Evolutionary conservation across 2,113 vertebrate species (phyloP).

Genomic region (Microtus richardsoni): DNA sequence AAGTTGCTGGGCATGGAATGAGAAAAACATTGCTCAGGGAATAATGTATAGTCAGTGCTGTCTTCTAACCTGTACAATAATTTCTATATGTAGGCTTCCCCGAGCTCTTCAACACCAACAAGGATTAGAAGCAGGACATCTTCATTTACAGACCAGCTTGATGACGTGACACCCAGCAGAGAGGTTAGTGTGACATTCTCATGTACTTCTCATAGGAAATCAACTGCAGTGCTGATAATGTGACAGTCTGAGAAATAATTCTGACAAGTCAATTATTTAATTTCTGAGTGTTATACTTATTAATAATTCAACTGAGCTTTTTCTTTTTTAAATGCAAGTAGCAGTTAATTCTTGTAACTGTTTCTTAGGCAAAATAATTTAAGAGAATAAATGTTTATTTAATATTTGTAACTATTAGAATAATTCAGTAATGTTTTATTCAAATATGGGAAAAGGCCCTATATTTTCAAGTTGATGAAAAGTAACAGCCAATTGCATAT

Average conservation of each 20-base stretch:
- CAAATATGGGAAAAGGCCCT: neutral
- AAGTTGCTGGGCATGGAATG: neutral
- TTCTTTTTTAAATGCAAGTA: neutral
- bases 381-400: neutral
- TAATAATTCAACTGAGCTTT: neutral
- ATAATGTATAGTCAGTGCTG: neutral
- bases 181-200: conserved; percentile 88
- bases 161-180: conserved; percentile 90
- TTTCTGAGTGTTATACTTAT: conserved; percentile 31
- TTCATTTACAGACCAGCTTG: conserved; percentile 86
- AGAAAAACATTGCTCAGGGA: neutral
- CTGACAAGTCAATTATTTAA: neutral
- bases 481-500: neutral
- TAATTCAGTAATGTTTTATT: neutral
- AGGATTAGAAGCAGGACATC: conserved; percentile 81
- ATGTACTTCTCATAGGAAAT: neutral
- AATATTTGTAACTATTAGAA: neutral
- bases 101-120: conserved; percentile 72
- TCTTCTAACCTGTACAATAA: conserved; percentile 62
- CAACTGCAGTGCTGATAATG: neutral
- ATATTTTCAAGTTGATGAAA: conserved; percentile 10
- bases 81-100: conserved; percentile 80
- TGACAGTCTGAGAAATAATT: conserved; percentile 1
- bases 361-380: neutral
- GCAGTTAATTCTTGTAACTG: conserved; percentile 16